Conservation (phyloP, 2,797 vertebrate genomes). For the Buceros bicornis region DNA sequence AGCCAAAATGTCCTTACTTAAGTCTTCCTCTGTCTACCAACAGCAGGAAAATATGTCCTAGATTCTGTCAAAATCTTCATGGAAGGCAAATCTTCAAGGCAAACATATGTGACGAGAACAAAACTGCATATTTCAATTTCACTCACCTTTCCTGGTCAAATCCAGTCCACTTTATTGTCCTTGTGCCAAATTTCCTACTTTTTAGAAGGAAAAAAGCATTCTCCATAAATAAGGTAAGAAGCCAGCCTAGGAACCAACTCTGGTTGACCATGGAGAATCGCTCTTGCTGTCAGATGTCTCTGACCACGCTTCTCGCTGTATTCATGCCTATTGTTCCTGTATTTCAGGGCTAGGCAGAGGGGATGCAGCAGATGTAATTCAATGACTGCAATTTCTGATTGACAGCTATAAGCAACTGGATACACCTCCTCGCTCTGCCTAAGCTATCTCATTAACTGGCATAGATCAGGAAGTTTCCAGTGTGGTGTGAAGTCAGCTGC, state of each 20-base stretch:
- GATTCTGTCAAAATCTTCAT: background rate
- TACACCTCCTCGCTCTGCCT: fast-evolving
- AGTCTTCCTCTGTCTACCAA: background rate
- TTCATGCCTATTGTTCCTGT: background rate
- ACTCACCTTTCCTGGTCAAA: background rate
- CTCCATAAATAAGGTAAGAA: background rate
- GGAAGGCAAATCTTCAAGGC: background rate
- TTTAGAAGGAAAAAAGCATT: background rate
- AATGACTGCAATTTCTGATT: background rate
- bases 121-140: background rate
- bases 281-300: background rate
- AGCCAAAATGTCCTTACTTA: background rate
- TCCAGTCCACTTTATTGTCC: background rate
- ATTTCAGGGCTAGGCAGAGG: background rate
- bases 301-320: background rate
- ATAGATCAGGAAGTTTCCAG: background rate
- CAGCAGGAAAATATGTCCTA: background rate
- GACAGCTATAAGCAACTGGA: background rate
- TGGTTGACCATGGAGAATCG: background rate
- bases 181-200: background rate
- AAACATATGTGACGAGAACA: background rate
- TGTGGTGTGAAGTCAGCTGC: background rate
- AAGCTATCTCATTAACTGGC: background rate
- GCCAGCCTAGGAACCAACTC: background rate
- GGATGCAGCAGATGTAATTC: background rate